Percentiles rank a stretch among this genome's conserved stretches.
Conservation (phyloP, 1,140 invertebrate species). For the Calephelis virginiensis region DNA sequence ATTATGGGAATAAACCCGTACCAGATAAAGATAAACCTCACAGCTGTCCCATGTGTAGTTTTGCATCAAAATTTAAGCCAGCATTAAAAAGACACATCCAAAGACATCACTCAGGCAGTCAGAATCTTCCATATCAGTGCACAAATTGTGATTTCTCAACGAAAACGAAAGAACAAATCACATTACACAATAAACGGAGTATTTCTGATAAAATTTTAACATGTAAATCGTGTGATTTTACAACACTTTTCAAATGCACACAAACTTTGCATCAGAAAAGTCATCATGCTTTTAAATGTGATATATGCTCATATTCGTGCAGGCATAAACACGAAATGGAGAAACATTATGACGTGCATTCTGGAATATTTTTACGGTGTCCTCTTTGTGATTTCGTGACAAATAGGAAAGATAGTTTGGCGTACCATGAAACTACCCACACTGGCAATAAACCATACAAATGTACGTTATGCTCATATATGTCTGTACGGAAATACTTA, state of each 20-base stretch:
- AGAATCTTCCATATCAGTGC: conserved; percentile 51
- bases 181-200: conserved; percentile 52
- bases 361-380: conserved; percentile 46
- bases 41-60: conserved; percentile 44
- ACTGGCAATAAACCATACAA: conserved; percentile 52
- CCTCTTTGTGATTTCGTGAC: conserved; percentile 48
- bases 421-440: conserved; percentile 51
- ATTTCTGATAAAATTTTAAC: conserved; percentile 30
- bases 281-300: conserved; percentile 48
- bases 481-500: conserved; percentile 41
- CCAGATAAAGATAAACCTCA: conserved; percentile 46
- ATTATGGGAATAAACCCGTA: conserved; percentile 43
- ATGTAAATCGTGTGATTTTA: conserved; percentile 39
- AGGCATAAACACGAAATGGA: conserved; percentile 49
- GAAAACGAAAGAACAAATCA: conserved; percentile 57
- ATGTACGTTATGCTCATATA: conserved; percentile 43
- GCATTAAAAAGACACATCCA: conserved; percentile 56
- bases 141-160: conserved; percentile 55
- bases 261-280: conserved; percentile 47
- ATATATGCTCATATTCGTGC: conserved; percentile 43
- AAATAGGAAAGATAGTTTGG: conserved; percentile 44
- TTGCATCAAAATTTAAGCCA: conserved; percentile 53
- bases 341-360: conserved; percentile 42
- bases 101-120: conserved; percentile 46
- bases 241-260: conserved; percentile 48